Evolutionary conservation across 2,888 invertebrate species (phyloP).

Genomic region (Stenolophus ochropezus): DNA sequence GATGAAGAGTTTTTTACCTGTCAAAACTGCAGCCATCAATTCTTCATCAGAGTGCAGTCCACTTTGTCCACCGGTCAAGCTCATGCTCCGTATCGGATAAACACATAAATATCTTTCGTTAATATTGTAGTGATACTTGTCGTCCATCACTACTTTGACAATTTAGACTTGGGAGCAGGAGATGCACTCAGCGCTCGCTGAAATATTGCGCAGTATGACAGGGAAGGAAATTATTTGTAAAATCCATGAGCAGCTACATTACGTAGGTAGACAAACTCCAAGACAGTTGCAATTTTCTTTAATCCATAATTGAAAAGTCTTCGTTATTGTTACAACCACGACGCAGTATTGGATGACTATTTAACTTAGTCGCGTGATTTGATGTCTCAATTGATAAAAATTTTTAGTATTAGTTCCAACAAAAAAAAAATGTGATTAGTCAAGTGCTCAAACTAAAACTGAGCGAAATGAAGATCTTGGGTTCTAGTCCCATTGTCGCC

Average conservation of each 20-base stretch:
- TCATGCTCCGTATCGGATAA: constrained; percentile 37
- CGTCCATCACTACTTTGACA: constrained; percentile 50
- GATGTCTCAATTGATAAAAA: too few species aligned
- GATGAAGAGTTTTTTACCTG: constrained; percentile 14
- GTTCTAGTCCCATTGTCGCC: too few species aligned
- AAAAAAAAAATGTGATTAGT: too few species aligned
- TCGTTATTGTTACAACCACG: too few species aligned
- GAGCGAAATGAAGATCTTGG: too few species aligned
- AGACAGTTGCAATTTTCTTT: too few species aligned
- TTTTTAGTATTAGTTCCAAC: too few species aligned
- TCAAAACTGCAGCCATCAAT: constrained; percentile 40
- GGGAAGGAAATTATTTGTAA: constrained; percentile 16
- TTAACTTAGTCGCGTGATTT: too few species aligned
- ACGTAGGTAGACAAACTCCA: background rate
- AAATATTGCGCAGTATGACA: background rate
- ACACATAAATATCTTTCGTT: constrained; percentile 58
- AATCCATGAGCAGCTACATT: background rate
- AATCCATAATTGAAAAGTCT: too few species aligned
- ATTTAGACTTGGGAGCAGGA: constrained; percentile 8
- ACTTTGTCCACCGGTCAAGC: constrained; percentile 30
- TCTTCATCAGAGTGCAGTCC: constrained; percentile 18
- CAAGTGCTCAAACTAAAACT: too few species aligned
- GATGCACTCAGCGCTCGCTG: background rate
- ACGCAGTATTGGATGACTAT: too few species aligned
- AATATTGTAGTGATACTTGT: constrained; percentile 49